Conservation (phyloP, 2,888 invertebrate genomes). For the Chrysomela aeneicollis region DNA sequence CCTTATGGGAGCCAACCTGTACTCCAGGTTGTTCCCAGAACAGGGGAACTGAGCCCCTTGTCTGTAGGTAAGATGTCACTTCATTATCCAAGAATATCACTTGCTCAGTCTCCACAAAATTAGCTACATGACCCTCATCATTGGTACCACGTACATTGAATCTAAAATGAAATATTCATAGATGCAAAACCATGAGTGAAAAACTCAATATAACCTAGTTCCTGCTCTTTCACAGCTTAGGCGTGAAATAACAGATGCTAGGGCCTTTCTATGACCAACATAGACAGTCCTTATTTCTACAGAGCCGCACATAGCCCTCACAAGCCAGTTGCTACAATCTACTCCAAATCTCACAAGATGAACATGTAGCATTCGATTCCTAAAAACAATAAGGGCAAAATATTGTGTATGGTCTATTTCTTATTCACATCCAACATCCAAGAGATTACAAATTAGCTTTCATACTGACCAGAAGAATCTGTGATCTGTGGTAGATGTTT, state of each 20-base stretch:
- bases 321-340: conserved; percentile 88
- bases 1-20: conserved; percentile 96
- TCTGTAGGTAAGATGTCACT: conserved; percentile 88
- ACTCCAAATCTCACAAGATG: conserved; percentile 92
- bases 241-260: conserved; percentile 94
- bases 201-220: conserved; percentile 69
- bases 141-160: conserved; percentile 99
- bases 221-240: conserved; percentile 98
- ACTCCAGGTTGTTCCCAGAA: conserved; percentile 99
- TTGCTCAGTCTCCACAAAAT: conserved; percentile 99
- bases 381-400: conserved; percentile 57
- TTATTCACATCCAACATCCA: too few species aligned
- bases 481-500: conserved; percentile 85
- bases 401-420: too few species aligned
- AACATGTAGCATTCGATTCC: conserved; percentile 94
- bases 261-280: conserved; percentile 92
- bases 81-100: conserved; percentile 91
- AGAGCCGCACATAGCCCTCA: conserved; percentile 96
- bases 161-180: conserved; percentile 56
- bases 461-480: conserved; percentile 89
- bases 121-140: conserved; percentile 98
- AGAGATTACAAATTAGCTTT: conserved; percentile 4
- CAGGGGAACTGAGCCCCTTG: conserved; percentile 95
- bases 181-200: conserved; percentile 2
- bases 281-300: conserved; percentile 98